Evolutionary conservation across 2,797 vertebrate genomes (phyloP).

Genomic region (Anableps anableps): DNA sequence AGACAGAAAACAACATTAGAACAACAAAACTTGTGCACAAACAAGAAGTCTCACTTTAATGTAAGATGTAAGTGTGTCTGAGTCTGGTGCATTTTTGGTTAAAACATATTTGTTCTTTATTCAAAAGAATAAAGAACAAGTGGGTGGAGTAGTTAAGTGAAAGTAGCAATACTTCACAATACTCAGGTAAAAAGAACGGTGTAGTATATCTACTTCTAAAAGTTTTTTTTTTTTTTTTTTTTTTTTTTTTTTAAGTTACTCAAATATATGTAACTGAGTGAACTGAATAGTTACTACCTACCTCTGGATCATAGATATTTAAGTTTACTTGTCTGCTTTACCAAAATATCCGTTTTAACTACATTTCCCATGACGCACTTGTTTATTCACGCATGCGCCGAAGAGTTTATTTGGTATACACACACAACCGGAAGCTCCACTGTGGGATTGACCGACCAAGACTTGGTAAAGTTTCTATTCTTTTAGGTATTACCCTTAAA

Average conservation of each 20-base stretch:
- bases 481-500: constrained; percentile 26
- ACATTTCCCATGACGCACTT: constrained; percentile 62
- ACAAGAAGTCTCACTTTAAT: not conserved
- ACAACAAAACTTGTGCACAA: not conserved
- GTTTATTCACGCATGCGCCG: constrained; percentile 59
- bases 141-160: not conserved
- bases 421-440: constrained; percentile 76
- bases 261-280: not conserved
- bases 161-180: not conserved
- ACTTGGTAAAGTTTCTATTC: constrained; percentile 73
- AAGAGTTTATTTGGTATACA: constrained; percentile 72
- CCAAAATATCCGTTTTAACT: constrained; percentile 28
- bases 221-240: not conserved
- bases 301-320: not conserved
- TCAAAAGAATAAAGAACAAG: not conserved
- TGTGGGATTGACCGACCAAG: constrained; percentile 71
- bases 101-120: not conserved
- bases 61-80: too few relatives aligned
- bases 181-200: not conserved
- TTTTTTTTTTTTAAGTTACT: too few relatives aligned
- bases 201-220: not conserved
- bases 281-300: not conserved
- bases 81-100: too few relatives aligned
- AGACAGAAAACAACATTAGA: not conserved
- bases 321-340: not conserved